These are phyloP conservation scores for Pyrocoelia pectoralis DNA, from an alignment of 2,888 invertebrate species.

Conservation along the genomic window DNA sequence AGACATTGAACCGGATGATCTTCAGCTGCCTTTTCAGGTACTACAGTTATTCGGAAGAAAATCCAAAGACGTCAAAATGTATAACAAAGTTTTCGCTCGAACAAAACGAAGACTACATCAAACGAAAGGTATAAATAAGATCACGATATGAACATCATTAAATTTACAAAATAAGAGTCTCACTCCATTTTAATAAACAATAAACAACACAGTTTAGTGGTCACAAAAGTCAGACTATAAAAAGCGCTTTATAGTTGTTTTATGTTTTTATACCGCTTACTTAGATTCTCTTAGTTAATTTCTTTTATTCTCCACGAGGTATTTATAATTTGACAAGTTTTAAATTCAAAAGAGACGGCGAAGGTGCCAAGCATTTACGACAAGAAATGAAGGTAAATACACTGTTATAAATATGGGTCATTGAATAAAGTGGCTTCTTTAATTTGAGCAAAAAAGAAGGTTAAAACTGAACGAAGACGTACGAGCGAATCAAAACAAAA, in stretches of 20 bases:
- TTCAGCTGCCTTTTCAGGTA: slow-evolving; percentile 55
- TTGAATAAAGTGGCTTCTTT: neutral
- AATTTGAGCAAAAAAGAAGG: neutral
- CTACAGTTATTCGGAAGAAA: slow-evolving; percentile 57
- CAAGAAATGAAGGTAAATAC: neutral
- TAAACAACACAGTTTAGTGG: slow-evolving; percentile 32
- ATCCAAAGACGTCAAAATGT: slow-evolving; percentile 43
- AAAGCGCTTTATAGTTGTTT: slow-evolving; percentile 29
- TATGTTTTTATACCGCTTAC: slow-evolving; percentile 23
- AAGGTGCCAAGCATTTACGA: too few species aligned
- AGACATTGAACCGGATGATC: slow-evolving; percentile 53
- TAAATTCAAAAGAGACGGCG: neutral
- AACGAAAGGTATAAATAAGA: slow-evolving; percentile 41
- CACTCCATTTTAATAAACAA: slow-evolving; percentile 31
- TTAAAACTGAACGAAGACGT: neutral
- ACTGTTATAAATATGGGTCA: neutral
- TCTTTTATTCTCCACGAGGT: slow-evolving; percentile 6
- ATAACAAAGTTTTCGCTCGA: slow-evolving; percentile 18
- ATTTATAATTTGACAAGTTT: neutral
- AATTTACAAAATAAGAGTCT: slow-evolving; percentile 21
- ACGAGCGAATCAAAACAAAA: neutral
- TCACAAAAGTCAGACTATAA: slow-evolving; percentile 32
- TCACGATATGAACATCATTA: slow-evolving; percentile 3
- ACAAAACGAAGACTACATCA: neutral
- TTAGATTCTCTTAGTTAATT: slow-evolving; percentile 31